A percentile compares a stretch with the other conserved stretches of the same genome.
Conservation (phyloP, 2,113 vertebrate species). For the Onychostruthus taczanowskii region DNA sequence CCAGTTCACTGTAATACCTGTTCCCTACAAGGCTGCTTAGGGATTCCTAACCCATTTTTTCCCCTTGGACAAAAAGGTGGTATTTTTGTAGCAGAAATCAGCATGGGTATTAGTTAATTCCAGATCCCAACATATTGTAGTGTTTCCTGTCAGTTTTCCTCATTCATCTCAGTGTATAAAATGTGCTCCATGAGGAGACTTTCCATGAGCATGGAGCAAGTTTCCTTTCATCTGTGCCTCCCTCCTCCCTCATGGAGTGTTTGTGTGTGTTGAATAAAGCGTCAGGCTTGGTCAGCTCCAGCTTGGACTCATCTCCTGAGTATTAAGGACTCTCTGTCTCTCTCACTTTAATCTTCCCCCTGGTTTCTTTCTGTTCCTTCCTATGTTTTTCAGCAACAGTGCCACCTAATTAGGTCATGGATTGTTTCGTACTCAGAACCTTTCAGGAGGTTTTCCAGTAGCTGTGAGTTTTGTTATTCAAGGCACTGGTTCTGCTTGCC, state of each 20-base stretch:
- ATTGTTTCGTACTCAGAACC: slow-evolving; percentile 41
- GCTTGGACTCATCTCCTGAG: neutral
- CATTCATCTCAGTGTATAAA: neutral
- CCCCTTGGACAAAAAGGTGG: neutral
- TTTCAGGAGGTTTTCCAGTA: slow-evolving; percentile 28
- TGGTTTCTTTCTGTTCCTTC: neutral
- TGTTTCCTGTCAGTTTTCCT: neutral
- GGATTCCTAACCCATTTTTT: neutral
- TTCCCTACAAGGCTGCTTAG: neutral
- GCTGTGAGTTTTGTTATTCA: neutral
- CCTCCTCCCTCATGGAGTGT: neutral
- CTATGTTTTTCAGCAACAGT: neutral
- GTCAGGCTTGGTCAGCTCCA: neutral
- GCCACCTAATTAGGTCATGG: slow-evolving; percentile 56
- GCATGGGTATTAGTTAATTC: neutral
- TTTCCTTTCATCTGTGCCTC: neutral
- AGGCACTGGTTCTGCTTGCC: slow-evolving; percentile 13
- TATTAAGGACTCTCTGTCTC: neutral
- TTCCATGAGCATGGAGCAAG: neutral
- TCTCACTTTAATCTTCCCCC: neutral
- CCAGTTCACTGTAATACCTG: neutral
- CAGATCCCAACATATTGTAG: neutral
- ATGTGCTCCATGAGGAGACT: neutral
- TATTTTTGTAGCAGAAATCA: neutral
- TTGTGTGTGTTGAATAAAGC: neutral